Base-by-base conservation (phyloP, 1,140 invertebrate species). In the Linepithema humile region DNA sequence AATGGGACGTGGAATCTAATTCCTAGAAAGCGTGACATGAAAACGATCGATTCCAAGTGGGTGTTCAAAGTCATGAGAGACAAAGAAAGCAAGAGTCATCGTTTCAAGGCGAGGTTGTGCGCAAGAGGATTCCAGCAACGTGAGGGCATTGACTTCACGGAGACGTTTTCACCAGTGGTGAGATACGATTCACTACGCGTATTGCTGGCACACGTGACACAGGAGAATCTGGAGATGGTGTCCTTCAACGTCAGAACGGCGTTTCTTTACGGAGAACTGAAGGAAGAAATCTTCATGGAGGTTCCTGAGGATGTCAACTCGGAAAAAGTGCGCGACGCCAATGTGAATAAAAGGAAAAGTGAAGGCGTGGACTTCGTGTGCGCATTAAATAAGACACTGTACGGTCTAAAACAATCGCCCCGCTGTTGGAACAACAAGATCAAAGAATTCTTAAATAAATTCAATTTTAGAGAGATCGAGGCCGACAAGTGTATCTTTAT, bases 371-470 rank as follows among this genome's bases (percentile, higher is more conserved):
- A n/a, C 5, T 1, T 29, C 0, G 40, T 48, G 7, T 70, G 45
- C 32, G 10, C 5, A 7, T 2, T 70, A 4, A 91, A 91, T 20
- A 94, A 93, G 84, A 88, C 90, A 3, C 35, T 95, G 2, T 95
- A 95, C 84, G 94, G 92, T 5, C 69, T 95, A 9, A 94, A 94
- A 82, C 94, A 95, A 74, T 89, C 93, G 15, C 91, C 93, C 6
- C 75, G 91, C 38, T 88, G 84, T 7, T 95, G 94, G 94, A 93
- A 94, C 83, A 74, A 89, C 20, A 88, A 73, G 12, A 88, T 92
- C 57, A 64, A 38, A 40, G n/a, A 26, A 1, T 86, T 85, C 7
- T 50, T 89, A 0, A 70, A 53, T 20, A 17, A 53, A 5, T 43
- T 84, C 12, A 69, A 48, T 0, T 40, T 84, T 3, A 23, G 32